phyloP scores from a whole-genome alignment of 2,113 vertebrate species.

The Datnioides undecimradiatus region DNA sequence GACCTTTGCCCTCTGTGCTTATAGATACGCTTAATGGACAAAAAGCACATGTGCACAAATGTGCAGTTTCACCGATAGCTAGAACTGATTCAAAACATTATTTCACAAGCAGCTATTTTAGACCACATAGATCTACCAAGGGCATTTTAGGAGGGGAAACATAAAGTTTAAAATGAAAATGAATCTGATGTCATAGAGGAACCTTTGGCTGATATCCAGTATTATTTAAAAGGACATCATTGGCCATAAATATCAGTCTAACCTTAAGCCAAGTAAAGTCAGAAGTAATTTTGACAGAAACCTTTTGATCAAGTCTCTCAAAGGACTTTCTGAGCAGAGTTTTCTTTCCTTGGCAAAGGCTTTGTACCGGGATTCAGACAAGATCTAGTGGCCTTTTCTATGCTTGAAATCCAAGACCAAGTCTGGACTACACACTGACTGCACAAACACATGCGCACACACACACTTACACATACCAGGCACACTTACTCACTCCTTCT shows the following conservation, averaged over 20 bases:
- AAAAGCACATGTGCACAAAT: background rate
- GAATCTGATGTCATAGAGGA: constrained; percentile 18
- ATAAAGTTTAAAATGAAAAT: background rate
- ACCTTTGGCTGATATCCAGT: constrained; percentile 29
- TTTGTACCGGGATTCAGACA: constrained; percentile 50
- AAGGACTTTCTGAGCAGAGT: constrained; percentile 36
- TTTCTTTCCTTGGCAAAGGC: constrained; percentile 55
- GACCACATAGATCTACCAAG: background rate
- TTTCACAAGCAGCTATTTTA: background rate
- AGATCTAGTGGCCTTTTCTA: constrained; percentile 64
- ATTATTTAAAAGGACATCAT: constrained; percentile 4
- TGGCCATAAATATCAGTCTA: background rate
- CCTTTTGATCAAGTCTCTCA: constrained; percentile 50
- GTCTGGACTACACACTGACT: constrained; percentile 46
- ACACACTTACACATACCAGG: constrained; percentile 12
- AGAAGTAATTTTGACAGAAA: constrained; percentile 33
- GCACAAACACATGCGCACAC: constrained; percentile 27
- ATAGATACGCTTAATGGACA: background rate
- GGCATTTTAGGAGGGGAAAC: background rate
- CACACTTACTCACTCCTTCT: constrained; percentile 51
- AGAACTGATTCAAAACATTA: background rate
- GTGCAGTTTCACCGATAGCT: background rate
- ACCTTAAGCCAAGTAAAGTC: constrained; percentile 30
- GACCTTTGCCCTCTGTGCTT: constrained; percentile 51
- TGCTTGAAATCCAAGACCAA: constrained; percentile 65